A percentile compares a stretch with the other conserved stretches of the same genome.
phyloP scores from a whole-genome alignment of 2,797 vertebrate genomes.

The Acanthopagrus latus region DNA sequence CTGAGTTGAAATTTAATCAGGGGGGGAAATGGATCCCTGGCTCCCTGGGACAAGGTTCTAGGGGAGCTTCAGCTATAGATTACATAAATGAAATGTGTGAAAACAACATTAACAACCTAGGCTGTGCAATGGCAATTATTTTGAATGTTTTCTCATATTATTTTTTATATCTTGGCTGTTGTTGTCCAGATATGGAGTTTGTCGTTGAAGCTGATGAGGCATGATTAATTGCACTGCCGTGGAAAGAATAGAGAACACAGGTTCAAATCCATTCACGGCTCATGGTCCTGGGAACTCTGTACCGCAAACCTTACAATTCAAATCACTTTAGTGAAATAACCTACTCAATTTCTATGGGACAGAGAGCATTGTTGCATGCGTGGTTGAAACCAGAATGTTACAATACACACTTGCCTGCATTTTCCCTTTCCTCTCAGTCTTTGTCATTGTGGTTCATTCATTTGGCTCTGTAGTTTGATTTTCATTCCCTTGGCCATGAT shows the following conservation, averaged over 20 bases:
- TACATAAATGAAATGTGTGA: slow-evolving; percentile 47
- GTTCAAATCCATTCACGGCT: slow-evolving; percentile 18
- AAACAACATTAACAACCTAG: slow-evolving; percentile 15
- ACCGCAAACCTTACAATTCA: slow-evolving; percentile 33
- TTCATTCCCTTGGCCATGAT: slow-evolving; percentile 62
- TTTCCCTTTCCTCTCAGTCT: background rate
- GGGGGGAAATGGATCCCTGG: slow-evolving; percentile 53
- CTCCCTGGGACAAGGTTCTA: slow-evolving; percentile 41
- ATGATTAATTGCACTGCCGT: slow-evolving; percentile 21
- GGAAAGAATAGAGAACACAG: slow-evolving; percentile 2
- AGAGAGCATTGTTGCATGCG: slow-evolving; percentile 25
- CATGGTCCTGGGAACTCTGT: slow-evolving; percentile 3
- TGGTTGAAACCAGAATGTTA: slow-evolving; percentile 22
- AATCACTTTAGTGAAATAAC: slow-evolving; percentile 26
- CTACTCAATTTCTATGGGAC: background rate
- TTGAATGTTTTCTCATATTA: slow-evolving; percentile 3
- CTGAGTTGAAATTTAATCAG: slow-evolving; percentile 68
- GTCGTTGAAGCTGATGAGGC: slow-evolving; percentile 25
- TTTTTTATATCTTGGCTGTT: slow-evolving; percentile 14
- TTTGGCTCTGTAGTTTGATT: slow-evolving; percentile 46
- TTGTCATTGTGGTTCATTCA: slow-evolving; percentile 38
- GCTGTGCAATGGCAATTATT: slow-evolving; percentile 9
- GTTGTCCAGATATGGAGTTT: slow-evolving; percentile 16
- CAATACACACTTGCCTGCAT: slow-evolving; percentile 11
- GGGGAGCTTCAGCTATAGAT: slow-evolving; percentile 43